phyloP scores from a whole-genome alignment of 2,888 invertebrate species.

The Luffia ferchaultella region DNA sequence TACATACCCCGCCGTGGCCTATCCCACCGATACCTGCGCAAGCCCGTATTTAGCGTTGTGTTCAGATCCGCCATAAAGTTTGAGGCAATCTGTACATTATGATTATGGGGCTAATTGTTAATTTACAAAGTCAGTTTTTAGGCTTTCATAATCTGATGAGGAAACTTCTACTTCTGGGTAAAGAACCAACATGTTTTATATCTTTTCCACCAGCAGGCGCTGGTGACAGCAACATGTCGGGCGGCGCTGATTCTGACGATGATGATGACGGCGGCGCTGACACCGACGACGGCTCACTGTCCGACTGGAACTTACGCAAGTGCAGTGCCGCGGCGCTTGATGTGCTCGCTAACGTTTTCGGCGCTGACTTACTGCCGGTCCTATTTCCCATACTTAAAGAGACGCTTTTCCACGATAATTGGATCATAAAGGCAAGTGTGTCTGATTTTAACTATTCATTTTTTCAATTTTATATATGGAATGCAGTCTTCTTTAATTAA shows the following conservation, averaged over 20 bases:
- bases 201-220: conserved; percentile 42
- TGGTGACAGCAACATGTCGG: conserved; percentile 62
- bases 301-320: conserved; percentile 98
- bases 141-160: no score
- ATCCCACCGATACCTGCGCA: no score
- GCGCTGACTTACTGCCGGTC: conserved; percentile 92
- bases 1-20: no score
- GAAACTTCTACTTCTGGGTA: no score
- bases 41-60: no score
- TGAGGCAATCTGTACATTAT: no score
- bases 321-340: conserved; percentile 99
- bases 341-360: conserved; percentile 96
- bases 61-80: no score
- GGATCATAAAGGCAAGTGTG: conserved; percentile 92
- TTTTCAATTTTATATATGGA: conserved; percentile 56
- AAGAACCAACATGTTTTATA: no score
- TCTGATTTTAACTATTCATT: not conserved
- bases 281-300: conserved; percentile 88
- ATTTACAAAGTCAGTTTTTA: no score
- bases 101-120: no score
- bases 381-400: conserved; percentile 96
- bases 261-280: conserved; percentile 83
- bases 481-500: no score
- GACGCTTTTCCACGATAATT: conserved; percentile 92
- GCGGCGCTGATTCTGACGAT: conserved; percentile 72